Evolutionary conservation across 1,140 invertebrate species (phyloP), one percentile per base, ranked within the genome.

Genomic region (Daktulosphaira vitifoliae): DNA sequence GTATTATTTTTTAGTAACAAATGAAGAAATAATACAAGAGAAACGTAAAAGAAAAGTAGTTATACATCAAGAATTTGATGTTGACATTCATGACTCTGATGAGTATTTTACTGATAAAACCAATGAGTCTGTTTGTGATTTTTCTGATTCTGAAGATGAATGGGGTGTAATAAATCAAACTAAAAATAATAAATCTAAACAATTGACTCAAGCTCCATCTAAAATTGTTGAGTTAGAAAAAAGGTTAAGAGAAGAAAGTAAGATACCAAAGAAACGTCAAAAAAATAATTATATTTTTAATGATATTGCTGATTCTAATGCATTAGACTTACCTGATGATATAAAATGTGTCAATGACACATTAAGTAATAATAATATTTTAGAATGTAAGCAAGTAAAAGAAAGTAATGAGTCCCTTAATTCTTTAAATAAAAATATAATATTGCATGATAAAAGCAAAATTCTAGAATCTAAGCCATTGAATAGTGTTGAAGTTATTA

Each of bases 131-230:
- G 3, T 16, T 2, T 15, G 8, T 42, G 54, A 59, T n/a, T 59
- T 29, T 46, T 13, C 25, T 59, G 26, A 62, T 48, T 62, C 56
- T 5, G 56, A 62, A 20, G 56, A 62, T 3, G 42, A 62, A 62
- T 62, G 56, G 56, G 56, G 56, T 33, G 42, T 11, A 46, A 20
- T 48, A 11, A 44, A 62, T n/a, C 39, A 48, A 13, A 2, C 42
- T 7, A 62, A 62, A 48, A 62, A n/a, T 33, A 6, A 5, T 11
- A 62, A 33, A 33, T 13, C 7, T 13, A 62, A 48, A 48, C 23
- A 8, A 46, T 0, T 3, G 8, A 7, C 7, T 3, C 39, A 18
- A 23, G 22, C 37, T 1, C 9, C 20, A 25, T 29, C 25, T 15
- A 62, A 48, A 46, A 38, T 62, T 26, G 9, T 7, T n/a, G 25